Evolutionary conservation across 2,888 invertebrate genomes (phyloP).

Genomic region (Lasioglossum pauxillum): DNA sequence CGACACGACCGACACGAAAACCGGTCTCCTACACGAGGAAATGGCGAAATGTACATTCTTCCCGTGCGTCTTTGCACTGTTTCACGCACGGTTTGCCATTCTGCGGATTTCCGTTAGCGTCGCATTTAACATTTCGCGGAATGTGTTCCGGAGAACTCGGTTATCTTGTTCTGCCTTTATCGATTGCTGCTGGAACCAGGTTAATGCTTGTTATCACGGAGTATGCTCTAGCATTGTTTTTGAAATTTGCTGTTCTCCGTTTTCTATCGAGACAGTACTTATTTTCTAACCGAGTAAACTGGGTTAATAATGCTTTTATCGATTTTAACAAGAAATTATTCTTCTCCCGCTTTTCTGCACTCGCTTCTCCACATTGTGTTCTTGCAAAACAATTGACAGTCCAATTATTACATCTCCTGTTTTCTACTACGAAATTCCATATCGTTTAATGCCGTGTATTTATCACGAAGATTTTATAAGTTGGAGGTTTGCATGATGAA

Average conservation of each 20-base stretch:
- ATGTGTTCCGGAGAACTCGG: not conserved
- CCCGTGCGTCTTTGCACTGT: not conserved
- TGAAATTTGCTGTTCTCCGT: not conserved
- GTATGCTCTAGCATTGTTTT: not conserved
- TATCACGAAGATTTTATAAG: not conserved
- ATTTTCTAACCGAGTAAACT: not conserved
- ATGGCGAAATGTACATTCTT: not conserved
- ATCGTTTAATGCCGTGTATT: not conserved
- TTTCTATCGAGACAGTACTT: not conserved
- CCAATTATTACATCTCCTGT: too few species aligned
- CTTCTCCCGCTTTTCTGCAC: not conserved
- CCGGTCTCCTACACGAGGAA: not conserved
- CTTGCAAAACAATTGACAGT: too few species aligned
- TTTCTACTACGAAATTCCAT: too few species aligned
- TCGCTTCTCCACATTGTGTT: too few species aligned
- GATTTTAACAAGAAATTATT: not conserved
- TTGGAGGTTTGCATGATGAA: not conserved
- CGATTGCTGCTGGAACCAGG: not conserved
- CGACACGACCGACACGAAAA: not conserved
- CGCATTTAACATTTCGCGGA: not conserved
- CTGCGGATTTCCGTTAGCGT: not conserved
- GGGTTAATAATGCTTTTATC: not conserved
- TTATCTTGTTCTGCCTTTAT: slow-evolving; percentile 4
- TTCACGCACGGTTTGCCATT: not conserved
- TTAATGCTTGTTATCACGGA: slow-evolving; percentile 4